phyloP scores from a whole-genome alignment of 1,140 invertebrate species.

The Danaus plexippus region DNA sequence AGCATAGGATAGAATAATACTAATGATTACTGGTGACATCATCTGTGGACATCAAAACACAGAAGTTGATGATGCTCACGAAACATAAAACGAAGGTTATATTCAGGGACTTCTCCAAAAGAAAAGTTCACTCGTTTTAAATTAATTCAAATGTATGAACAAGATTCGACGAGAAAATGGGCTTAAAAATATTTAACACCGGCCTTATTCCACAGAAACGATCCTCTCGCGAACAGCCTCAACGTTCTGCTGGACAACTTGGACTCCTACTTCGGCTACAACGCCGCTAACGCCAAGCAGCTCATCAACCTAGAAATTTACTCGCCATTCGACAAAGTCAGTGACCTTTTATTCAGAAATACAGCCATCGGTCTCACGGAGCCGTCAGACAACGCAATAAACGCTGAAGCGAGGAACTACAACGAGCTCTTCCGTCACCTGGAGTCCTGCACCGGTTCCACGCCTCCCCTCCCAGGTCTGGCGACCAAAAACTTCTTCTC shows the following conservation, averaged over 20 bases:
- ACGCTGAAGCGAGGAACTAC: slow-evolving; percentile 53
- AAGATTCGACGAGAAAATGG: no score
- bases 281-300: slow-evolving; percentile 45
- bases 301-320: slow-evolving; percentile 71
- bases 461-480: slow-evolving; percentile 21
- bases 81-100: no score
- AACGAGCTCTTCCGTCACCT: slow-evolving; percentile 59
- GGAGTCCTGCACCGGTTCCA: slow-evolving; percentile 44
- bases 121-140: no score
- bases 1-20: no score
- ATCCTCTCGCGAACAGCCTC: slow-evolving; percentile 39
- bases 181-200: no score
- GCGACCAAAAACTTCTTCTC: slow-evolving; percentile 31
- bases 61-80: no score
- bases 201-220: slow-evolving; percentile 43
- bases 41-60: no score
- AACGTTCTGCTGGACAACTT: slow-evolving; percentile 40
- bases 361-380: slow-evolving; percentile 69
- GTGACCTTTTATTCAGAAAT: slow-evolving; percentile 74
- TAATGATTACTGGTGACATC: no score
- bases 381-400: slow-evolving; percentile 28
- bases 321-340: slow-evolving; percentile 69
- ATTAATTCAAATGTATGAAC: no score
- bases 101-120: no score
- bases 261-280: slow-evolving; percentile 44